Percentiles rank a stretch among this genome's conserved stretches.
These are phyloP conservation scores for Limnephilus rhombicus DNA, from an alignment of 2,888 invertebrate species.

Conservation along the genomic window DNA sequence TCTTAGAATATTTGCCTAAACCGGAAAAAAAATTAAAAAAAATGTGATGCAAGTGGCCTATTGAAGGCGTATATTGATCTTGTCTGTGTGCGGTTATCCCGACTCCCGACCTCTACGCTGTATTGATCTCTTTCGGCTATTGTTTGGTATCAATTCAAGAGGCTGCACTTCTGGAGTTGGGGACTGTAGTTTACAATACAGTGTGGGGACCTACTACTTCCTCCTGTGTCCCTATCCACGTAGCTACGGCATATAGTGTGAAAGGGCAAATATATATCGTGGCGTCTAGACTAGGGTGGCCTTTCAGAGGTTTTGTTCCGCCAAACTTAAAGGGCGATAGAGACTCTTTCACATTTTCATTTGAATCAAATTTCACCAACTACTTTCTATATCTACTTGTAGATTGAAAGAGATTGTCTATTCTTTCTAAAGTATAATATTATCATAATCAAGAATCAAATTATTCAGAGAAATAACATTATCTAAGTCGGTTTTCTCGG, in stretches of 20 bases:
- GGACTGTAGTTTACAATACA: background rate
- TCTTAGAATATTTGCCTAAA: no score
- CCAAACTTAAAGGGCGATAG: slow-evolving; percentile 2
- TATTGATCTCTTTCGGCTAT: background rate
- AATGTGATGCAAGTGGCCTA: no score
- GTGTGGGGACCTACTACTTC: background rate
- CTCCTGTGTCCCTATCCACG: background rate
- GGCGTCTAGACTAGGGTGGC: slow-evolving; percentile 38
- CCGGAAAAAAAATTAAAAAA: no score
- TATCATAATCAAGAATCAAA: background rate
- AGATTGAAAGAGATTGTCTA: background rate
- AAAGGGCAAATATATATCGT: slow-evolving; percentile 29
- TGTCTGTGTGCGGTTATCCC: background rate
- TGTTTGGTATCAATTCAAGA: background rate
- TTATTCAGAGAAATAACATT: background rate
- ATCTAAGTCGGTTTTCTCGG: background rate
- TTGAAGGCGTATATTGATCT: background rate
- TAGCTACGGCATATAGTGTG: background rate
- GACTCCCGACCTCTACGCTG: background rate
- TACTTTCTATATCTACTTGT: background rate
- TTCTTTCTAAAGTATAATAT: background rate
- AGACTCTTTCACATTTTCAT: background rate
- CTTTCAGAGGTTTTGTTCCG: slow-evolving; percentile 13
- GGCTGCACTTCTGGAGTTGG: background rate
- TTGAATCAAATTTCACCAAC: background rate